Evolutionary conservation across 2,888 invertebrate species (phyloP), one percentile per base, ranked within the genome.

Genomic region (Aphodius granarius): DNA sequence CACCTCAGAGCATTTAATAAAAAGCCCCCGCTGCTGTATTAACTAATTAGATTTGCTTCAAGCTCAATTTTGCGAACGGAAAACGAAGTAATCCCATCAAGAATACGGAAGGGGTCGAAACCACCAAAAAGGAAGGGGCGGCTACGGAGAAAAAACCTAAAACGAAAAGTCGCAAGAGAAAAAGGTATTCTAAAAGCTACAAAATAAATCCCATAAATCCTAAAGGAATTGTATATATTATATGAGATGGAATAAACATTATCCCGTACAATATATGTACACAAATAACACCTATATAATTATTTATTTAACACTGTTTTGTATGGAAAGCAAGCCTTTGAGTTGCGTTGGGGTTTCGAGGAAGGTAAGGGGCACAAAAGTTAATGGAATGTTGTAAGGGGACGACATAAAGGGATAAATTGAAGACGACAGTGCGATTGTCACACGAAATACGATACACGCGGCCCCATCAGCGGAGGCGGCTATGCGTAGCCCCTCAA

Each of bases 401-500:
- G 43, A 43, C 2, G 43, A 43, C 43, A 43, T 43, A 43, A 68
- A 68, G 22, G 66, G 68, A 68, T 21, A 22, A 68, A 68, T 68
- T 22, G 68, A 68, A 20, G 68, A 68, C 68, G 20, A 43, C 20
- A n/a, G 68, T 20, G 68, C 68, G 68, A 68, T 68, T 68, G 68
- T 68, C 22, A 68, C 68, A 22, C 6, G 20, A 68, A 68, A 68
- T 18, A 43, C 43, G 43, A 43, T 43, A 43, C 43, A 43, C 68
- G 68, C 22, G 20, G 20, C 68, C 20, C 68, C 21, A n/a, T 20
- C 66, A 66, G 66, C 20, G 22, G 22, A 68, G 22, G n/a, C 22
- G 68, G 9, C 22, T 19, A n/a, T n/a, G 68, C 20, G 68, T 20
- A 43, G 68, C 68, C 68, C n/a, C 20, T 4, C 68, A 22, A 68